These are phyloP conservation scores for Tetragnatha montana DNA, from an alignment of 2,888 invertebrate species.

Conservation along the genomic window DNA sequence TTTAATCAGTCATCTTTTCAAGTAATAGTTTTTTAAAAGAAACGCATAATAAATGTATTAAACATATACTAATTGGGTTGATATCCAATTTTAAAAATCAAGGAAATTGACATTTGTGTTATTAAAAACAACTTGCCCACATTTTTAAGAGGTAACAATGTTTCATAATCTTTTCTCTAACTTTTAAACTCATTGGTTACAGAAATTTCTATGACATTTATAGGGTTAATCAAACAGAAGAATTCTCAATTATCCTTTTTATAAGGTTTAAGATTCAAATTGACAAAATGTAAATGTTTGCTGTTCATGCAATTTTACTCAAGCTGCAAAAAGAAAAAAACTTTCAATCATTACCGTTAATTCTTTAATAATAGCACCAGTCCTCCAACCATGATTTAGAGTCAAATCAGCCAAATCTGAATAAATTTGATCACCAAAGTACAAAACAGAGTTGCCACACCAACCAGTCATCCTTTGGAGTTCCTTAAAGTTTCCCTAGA, in stretches of 20 bases:
- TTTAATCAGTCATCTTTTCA: too few species aligned
- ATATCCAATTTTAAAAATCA: too few species aligned
- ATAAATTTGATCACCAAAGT: slow-evolving; percentile 99
- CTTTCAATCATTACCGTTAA: slow-evolving; percentile 82
- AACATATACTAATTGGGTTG: too few species aligned
- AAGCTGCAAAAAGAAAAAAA: background rate
- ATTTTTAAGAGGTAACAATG: too few species aligned
- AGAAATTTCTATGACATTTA: too few species aligned
- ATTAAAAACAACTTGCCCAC: too few species aligned
- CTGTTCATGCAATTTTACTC: background rate
- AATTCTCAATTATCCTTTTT: background rate
- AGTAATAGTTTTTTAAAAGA: too few species aligned
- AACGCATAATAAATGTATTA: too few species aligned
- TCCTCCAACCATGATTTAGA: slow-evolving; percentile 96
- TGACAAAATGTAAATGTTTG: background rate
- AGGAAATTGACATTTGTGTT: too few species aligned
- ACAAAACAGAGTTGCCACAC: slow-evolving; percentile 92
- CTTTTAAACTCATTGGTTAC: too few species aligned
- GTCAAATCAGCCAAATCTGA: slow-evolving; percentile 97
- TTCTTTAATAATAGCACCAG: slow-evolving; percentile 97
- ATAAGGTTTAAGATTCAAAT: background rate
- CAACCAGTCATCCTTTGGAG: slow-evolving; percentile 94
- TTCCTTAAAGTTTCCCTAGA: slow-evolving; percentile 92
- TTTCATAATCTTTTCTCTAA: too few species aligned
- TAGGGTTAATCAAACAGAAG: too few species aligned